A percentile compares a stretch with the other conserved stretches of the same genome.
Evolutionary conservation across 2,113 vertebrate species (phyloP).

Genomic region (Misgurnus mizolepis): DNA sequence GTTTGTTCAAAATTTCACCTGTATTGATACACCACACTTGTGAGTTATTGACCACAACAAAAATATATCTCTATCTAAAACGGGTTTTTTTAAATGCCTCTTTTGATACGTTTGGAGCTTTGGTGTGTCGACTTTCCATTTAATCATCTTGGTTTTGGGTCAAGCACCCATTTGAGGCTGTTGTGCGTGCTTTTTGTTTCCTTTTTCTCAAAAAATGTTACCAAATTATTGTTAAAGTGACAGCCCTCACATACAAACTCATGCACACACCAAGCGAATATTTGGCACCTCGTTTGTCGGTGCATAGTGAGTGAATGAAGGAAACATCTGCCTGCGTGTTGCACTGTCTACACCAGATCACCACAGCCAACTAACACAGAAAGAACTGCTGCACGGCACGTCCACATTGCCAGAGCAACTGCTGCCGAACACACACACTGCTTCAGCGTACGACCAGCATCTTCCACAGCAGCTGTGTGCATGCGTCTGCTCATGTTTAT

Average conservation of each 20-base stretch:
- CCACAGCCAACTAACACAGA: constrained; percentile 56
- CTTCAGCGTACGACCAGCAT: constrained; percentile 48
- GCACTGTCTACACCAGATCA: constrained; percentile 68
- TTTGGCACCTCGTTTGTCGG: constrained; percentile 49
- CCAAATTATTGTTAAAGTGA: too few species aligned
- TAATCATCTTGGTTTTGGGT: too few species aligned
- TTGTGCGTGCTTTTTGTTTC: too few species aligned
- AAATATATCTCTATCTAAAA: too few species aligned
- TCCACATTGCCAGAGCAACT: constrained; percentile 50
- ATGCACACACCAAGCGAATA: not conserved
- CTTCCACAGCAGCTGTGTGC: constrained; percentile 43
- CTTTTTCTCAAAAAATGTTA: too few species aligned
- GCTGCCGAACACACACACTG: constrained; percentile 46
- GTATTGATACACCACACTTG: too few species aligned
- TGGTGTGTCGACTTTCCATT: too few species aligned
- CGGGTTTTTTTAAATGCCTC: too few species aligned
- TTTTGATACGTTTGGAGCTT: too few species aligned
- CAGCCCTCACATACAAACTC: not conserved
- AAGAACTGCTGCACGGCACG: constrained; percentile 55
- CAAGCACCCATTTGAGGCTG: too few species aligned
- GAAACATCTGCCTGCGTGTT: constrained; percentile 75
- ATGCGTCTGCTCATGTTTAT: constrained; percentile 1
- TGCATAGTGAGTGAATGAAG: constrained; percentile 64
- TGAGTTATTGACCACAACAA: too few species aligned
- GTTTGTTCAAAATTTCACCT: too few species aligned